These are phyloP conservation scores for Mercenaria mercenaria DNA, from an alignment of 1,140 invertebrate species.

Conservation along the genomic window DNA sequence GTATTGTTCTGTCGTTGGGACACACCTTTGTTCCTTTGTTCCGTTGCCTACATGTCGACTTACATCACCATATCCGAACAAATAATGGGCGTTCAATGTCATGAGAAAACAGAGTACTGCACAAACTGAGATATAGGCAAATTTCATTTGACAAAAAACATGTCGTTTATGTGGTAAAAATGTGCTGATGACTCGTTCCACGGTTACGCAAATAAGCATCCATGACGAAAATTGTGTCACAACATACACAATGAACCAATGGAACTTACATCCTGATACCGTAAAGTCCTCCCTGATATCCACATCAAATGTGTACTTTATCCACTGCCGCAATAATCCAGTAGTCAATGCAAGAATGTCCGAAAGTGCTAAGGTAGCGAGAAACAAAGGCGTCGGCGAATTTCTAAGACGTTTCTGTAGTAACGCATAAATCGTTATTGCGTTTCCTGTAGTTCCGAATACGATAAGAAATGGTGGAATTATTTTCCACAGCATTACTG, in stretches of 20 bases:
- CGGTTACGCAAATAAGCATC: slow-evolving; percentile 76
- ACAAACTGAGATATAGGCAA: background rate
- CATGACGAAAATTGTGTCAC: slow-evolving; percentile 72
- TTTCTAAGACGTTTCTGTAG: slow-evolving; percentile 22
- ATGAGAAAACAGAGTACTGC: background rate
- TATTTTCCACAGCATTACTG: slow-evolving; percentile 45
- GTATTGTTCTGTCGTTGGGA: background rate
- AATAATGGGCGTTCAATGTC: slow-evolving; percentile 56
- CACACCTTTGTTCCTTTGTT: slow-evolving; percentile 27
- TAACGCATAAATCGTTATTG: slow-evolving; percentile 64
- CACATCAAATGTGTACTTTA: slow-evolving; percentile 64
- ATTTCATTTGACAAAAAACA: slow-evolving; percentile 43
- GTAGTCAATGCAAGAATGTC: slow-evolving; percentile 70
- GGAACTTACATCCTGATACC: slow-evolving; percentile 66
- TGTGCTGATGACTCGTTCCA: slow-evolving; percentile 73
- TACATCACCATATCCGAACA: slow-evolving; percentile 32
- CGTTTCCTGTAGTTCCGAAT: slow-evolving; percentile 72
- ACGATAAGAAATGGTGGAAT: slow-evolving; percentile 70
- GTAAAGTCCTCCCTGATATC: slow-evolving; percentile 67
- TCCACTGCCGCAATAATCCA: slow-evolving; percentile 75
- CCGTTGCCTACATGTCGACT: background rate
- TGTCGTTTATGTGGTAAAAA: slow-evolving; percentile 69
- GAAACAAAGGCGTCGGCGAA: slow-evolving; percentile 64
- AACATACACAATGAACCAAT: slow-evolving; percentile 70
- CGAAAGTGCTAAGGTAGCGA: slow-evolving; percentile 67